Base-by-base conservation (phyloP, 2,797 vertebrate species). In the Otolemur crassicaudatus region DNA sequence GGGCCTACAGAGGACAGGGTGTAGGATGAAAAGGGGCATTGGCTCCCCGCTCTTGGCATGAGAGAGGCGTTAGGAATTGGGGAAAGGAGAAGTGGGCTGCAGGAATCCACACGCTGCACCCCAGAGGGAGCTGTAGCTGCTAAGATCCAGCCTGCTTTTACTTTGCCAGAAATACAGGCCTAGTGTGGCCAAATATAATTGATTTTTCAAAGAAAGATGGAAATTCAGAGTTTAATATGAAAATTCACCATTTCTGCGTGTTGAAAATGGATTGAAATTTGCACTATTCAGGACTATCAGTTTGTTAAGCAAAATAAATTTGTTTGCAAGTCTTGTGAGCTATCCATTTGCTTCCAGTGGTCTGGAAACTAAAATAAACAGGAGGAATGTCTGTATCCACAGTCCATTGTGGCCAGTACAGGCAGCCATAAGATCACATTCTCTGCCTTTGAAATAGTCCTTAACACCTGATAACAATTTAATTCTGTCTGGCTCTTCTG, bases 161-260 rank as follows among this genome's bases (percentile, higher is more conserved):
- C 65, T 27, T 60, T 69, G 27, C 34, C 2, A 0, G 46, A 31
- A 65, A 7, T 16, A 25, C 5, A 31, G 61, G 17, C 53, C 58
- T 19, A 23, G 5, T 40, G 58, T 91, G 69, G 37, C 87, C 67
- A 69, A 37, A 61, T 25, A 31, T 5, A 73, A 58, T 25, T 60
- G 49, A 56, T 34, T 77, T 83, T 77, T 87, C 77, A 90, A 81
- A 77, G 40, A 22, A 67, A 75, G 25, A 25, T 87, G 22, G 70
- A 82, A 93, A 81, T 63, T 34, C 69, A 72, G 34, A 89, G 89
- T 89, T 91, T 61, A 61, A 75, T 61, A 56, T 56, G 72, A 91
- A 77, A 34, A 58, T 20, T 61, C 22, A 88, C 40, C 14, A 56
- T 65, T 89, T 61, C 29, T 49, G 91, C 79, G 49, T 72, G 60